Evolutionary conservation across 2,888 invertebrate genomes (phyloP).

Genomic region (Lordiphosa andalusiaca): DNA sequence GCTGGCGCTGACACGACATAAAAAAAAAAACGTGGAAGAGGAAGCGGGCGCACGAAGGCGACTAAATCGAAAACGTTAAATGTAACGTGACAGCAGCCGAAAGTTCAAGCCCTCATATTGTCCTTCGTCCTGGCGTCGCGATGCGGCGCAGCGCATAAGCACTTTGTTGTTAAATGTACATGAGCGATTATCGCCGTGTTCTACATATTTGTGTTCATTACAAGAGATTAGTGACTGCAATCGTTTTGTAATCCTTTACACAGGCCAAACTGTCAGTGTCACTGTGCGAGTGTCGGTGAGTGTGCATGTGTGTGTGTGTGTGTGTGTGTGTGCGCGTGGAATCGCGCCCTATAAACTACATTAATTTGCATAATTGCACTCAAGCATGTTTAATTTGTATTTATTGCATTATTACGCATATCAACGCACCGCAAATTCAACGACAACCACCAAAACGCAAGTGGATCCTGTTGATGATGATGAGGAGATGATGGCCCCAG

Average conservation of each 20-base stretch:
- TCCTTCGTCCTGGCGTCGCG: background rate
- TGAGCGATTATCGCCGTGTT: conserved; percentile 71
- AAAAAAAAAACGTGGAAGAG: conserved; percentile 41
- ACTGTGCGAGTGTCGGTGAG: background rate
- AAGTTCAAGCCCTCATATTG: background rate
- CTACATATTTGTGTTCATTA: conserved; percentile 72
- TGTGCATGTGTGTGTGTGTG: background rate
- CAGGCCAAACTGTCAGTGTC: conserved; percentile 1
- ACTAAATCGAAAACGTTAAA: conserved; percentile 71
- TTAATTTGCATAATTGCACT: conserved; percentile 71
- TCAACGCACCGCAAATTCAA: conserved; percentile 50
- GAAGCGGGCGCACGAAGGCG: conserved; percentile 20
- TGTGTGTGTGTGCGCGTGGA: conserved; percentile 2
- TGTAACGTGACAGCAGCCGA: conserved; percentile 54
- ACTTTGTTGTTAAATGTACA: conserved; percentile 47
- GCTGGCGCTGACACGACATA: conserved; percentile 68
- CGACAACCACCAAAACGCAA: conserved; percentile 31
- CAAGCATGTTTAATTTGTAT: conserved; percentile 75
- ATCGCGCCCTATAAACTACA: conserved; percentile 56
- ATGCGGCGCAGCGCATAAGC: conserved; percentile 27
- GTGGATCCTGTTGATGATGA: background rate
- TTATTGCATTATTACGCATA: conserved; percentile 74
- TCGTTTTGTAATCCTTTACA: conserved; percentile 65
- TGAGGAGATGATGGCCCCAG: background rate
- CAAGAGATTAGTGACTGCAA: conserved; percentile 68